A percentile compares a stretch with the other conserved stretches of the same genome.
Evolutionary conservation across 37 sponge, comb jelly and placozoan species (phyloP).

Genomic region (Aphrocallistes beatrix): DNA sequence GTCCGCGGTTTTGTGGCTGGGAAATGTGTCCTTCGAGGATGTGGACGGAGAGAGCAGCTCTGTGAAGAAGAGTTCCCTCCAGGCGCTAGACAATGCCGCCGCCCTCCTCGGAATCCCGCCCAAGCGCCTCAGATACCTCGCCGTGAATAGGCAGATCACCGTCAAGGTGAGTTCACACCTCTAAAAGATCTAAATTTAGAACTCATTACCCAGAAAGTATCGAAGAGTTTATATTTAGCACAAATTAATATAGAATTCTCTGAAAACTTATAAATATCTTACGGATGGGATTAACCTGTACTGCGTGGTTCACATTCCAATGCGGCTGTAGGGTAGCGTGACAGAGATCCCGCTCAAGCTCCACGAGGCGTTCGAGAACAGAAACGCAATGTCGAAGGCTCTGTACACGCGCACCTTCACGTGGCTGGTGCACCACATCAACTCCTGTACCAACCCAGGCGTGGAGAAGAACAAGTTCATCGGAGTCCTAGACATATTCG

Average conservation of each 20-base stretch:
- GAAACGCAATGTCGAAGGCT: constrained; percentile 89
- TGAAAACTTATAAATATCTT: too few relatives aligned
- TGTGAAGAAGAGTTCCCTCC: constrained; percentile 24
- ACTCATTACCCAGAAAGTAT: too few relatives aligned
- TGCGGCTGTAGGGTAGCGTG: not conserved
- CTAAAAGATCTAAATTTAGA: not conserved
- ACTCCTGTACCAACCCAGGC: constrained; percentile 76
- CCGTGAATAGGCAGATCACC: constrained; percentile 61
- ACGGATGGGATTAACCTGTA: too few relatives aligned
- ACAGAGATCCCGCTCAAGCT: constrained; percentile 65
- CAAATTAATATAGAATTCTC: too few relatives aligned
- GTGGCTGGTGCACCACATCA: constrained; percentile 85
- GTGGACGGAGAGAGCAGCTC: constrained; percentile 62
- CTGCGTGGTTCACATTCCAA: too few relatives aligned
- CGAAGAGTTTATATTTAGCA: too few relatives aligned
- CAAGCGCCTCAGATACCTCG: constrained; percentile 41
- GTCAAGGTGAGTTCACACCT: constrained; percentile 57
- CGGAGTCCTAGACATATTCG: constrained; percentile 91
- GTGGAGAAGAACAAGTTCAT: constrained; percentile 57
- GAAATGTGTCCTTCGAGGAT: constrained; percentile 66
- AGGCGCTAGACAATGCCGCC: constrained; percentile 31
- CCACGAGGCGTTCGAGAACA: constrained; percentile 76
- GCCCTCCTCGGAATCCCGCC: constrained; percentile 53
- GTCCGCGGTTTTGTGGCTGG: constrained; percentile 78
- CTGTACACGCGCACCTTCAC: constrained; percentile 81